Conservation (phyloP, 2,888 invertebrate species). For the Cerceris ruficornis region DNA sequence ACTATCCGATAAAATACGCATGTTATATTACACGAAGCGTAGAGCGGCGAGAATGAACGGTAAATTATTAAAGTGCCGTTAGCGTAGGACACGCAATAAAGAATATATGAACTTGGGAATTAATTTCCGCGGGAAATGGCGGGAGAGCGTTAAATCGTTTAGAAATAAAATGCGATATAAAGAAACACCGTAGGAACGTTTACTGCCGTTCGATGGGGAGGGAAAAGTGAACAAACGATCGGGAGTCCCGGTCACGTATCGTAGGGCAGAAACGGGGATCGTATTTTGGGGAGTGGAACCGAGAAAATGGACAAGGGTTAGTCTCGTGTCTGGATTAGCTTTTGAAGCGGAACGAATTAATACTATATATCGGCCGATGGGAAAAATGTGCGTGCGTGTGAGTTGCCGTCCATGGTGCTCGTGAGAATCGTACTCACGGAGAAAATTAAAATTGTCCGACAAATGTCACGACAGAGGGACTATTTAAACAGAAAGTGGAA, state of each 20-base stretch:
- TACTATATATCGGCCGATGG: constrained; percentile 48
- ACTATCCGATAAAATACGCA: too few species aligned
- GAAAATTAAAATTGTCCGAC: not conserved
- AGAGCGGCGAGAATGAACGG: not conserved
- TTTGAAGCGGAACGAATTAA: constrained; percentile 70
- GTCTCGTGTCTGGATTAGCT: constrained; percentile 67
- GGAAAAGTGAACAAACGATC: constrained; percentile 60
- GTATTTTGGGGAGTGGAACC: constrained; percentile 63
- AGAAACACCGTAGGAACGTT: constrained; percentile 49
- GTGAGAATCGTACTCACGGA: constrained; percentile 13
- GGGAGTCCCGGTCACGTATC: constrained; percentile 64
- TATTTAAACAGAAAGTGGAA: not conserved
- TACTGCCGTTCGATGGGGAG: constrained; percentile 36
- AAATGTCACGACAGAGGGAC: not conserved
- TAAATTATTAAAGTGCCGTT: not conserved
- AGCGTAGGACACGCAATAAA: not conserved
- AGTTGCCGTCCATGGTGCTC: constrained; percentile 22
- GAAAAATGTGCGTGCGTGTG: constrained; percentile 36
- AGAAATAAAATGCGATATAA: constrained; percentile 51
- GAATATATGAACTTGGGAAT: constrained; percentile 5
- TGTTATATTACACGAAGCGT: too few species aligned
- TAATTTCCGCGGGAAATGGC: constrained; percentile 40
- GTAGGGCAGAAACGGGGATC: constrained; percentile 48
- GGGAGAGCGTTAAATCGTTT: constrained; percentile 54
- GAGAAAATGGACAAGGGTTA: constrained; percentile 69